Base-by-base conservation (phyloP, 2,113 vertebrate species). In the Pelecanus crispus region DNA sequence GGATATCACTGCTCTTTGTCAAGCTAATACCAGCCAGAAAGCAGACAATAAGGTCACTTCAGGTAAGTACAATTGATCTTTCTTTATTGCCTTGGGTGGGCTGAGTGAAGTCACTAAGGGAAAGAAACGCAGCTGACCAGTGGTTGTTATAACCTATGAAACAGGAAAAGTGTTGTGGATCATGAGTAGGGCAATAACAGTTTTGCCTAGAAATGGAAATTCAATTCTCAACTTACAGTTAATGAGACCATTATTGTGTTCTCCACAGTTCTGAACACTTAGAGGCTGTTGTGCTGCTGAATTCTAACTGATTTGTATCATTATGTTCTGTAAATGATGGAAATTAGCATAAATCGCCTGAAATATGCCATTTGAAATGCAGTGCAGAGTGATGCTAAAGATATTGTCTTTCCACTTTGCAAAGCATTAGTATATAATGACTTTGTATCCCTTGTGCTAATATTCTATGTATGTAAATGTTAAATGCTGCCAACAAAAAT, bases 341-440 rank as follows among this genome's bases (percentile, higher is more conserved):
- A 96, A 92, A 97, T 97, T 93, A 96, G 47, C 96, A 97, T 94
- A 96, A 90, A 95, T 83, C 0, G 4, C 73, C 45, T 78, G 84
- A 96, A 97, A 96, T 91, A 53, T 95, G 42, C 58, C 74, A 77
- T 96, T 90, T 92, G 72, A 94, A 96, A 90, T 86, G 49, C 53
- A 55, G 29, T 68, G 8, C 40, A 66, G 55, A 88, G 16, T 44
- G 67, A 88, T 80, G 62, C 10, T 71, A 45, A 93, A 52, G 61
- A 78, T 88, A 91, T 91, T 82, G 59, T 85, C n/a, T 92, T 93
- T 85, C 68, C 24, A 77, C 40, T 95, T 94, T 61, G 38, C 36
- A 95, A 94, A 96, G 32, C 72, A 95, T 92, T 87, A 95, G 81
- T 85, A 59, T 80, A 67, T 82, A 95, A 92, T 88, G 80, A 94